Conservation (phyloP, 2,797 vertebrate species). For the Propithecus deckenii region DNA sequence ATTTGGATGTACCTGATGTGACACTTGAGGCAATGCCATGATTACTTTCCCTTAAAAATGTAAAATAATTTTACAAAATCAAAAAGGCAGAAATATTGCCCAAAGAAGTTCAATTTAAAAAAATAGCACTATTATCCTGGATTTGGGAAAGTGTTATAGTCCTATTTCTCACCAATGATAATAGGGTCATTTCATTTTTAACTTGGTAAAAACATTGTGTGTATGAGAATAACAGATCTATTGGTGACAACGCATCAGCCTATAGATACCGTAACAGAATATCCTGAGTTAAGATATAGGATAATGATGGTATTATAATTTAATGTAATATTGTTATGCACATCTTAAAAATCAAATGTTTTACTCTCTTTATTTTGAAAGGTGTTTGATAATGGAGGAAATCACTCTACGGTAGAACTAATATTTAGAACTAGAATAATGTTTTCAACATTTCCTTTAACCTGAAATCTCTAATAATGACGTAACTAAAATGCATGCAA, state of each 20-base stretch:
- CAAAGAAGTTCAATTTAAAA: neutral
- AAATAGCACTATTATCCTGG: neutral
- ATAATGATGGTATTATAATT: neutral
- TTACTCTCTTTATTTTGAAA: neutral
- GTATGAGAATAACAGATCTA: neutral
- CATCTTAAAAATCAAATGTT: neutral
- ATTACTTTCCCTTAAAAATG: conserved; percentile 30
- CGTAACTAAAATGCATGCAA: neutral
- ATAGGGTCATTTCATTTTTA: conserved; percentile 35
- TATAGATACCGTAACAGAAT: neutral
- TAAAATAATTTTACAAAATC: conserved; percentile 59
- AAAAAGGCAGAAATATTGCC: conserved; percentile 42
- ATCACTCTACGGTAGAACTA: neutral
- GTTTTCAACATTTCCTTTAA: neutral
- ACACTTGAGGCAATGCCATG: neutral
- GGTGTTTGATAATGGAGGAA: neutral
- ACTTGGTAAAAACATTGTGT: conserved; percentile 3
- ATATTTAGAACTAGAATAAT: neutral
- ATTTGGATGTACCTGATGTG: conserved; percentile 14
- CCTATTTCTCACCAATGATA: neutral
- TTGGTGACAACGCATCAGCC: neutral
- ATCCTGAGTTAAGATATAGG: neutral
- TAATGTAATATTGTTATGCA: neutral
- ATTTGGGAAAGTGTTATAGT: neutral
- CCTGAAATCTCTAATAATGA: neutral